phyloP scores from a whole-genome alignment of 2,888 invertebrate species.

The Esperia sulphurella region DNA sequence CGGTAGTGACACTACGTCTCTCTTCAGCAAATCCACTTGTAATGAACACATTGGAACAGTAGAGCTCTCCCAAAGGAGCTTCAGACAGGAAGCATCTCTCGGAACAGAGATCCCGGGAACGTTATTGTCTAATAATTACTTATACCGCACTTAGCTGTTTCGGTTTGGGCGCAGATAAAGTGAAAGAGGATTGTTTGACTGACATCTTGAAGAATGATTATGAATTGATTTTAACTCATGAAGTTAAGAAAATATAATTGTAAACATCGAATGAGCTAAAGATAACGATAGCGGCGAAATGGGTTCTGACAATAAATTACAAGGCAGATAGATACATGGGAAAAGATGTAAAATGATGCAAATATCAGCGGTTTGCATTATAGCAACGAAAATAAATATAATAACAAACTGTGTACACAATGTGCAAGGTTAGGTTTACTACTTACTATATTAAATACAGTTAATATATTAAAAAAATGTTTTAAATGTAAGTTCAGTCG shows the following conservation, averaged over 20 bases:
- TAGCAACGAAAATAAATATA: background rate
- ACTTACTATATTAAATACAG: too few species aligned
- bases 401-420: background rate
- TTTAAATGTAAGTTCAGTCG: too few species aligned
- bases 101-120: slow-evolving; percentile 56
- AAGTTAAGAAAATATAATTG: too few species aligned
- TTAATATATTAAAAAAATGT: too few species aligned
- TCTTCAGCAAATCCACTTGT: slow-evolving; percentile 7
- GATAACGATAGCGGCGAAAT: too few species aligned
- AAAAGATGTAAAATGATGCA: too few species aligned
- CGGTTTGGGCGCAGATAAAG: slow-evolving; percentile 30
- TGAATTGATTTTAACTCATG: too few species aligned
- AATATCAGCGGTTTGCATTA: too few species aligned
- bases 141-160: slow-evolving; percentile 52
- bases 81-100: slow-evolving; percentile 44
- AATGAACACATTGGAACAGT: slow-evolving; percentile 7
- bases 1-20: background rate
- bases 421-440: too few species aligned
- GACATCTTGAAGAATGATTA: background rate
- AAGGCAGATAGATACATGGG: too few species aligned
- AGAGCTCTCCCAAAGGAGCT: slow-evolving; percentile 9
- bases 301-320: too few species aligned
- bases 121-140: slow-evolving; percentile 72
- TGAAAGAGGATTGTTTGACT: slow-evolving; percentile 22
- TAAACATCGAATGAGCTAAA: too few species aligned